Conservation (phyloP, 1,140 invertebrate genomes). For the Drosophila seguyi region DNA sequence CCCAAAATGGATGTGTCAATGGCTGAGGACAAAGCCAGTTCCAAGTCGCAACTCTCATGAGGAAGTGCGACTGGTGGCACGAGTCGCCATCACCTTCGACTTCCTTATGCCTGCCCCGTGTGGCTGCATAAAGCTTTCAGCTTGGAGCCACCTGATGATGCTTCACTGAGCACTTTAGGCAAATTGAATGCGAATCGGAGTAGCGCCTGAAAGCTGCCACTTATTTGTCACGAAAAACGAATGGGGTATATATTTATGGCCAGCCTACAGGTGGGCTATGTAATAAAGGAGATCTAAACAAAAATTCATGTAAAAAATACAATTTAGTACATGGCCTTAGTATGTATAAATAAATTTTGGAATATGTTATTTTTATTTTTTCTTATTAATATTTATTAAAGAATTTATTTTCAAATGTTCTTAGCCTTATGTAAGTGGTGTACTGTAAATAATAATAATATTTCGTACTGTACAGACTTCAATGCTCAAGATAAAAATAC, state of each 20-base stretch:
- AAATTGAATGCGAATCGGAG: neutral
- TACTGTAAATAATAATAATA: too few relatives aligned
- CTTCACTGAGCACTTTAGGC: neutral
- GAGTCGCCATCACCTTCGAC: constrained; percentile 34
- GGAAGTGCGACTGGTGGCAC: constrained; percentile 67
- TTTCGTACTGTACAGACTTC: too few relatives aligned
- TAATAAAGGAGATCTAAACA: neutral
- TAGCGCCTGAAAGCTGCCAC: constrained; percentile 30
- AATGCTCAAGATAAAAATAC: too few relatives aligned
- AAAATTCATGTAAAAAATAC: neutral
- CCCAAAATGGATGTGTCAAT: constrained; percentile 41
- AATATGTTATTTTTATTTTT: too few relatives aligned
- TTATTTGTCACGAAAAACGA: neutral
- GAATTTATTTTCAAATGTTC: too few relatives aligned
- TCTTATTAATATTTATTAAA: neutral
- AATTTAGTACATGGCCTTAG: too few relatives aligned
- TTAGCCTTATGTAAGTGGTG: too few relatives aligned
- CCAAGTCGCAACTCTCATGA: constrained; percentile 39
- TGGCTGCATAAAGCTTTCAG: constrained; percentile 40
- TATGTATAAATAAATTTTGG: too few relatives aligned
- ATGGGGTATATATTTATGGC: neutral
- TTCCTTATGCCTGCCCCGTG: constrained; percentile 71
- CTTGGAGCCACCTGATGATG: neutral
- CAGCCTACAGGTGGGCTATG: constrained; percentile 14
- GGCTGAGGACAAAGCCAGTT: constrained; percentile 39